Conservation (phyloP, 2,797 vertebrate species). For the Margarornis squamiger region DNA sequence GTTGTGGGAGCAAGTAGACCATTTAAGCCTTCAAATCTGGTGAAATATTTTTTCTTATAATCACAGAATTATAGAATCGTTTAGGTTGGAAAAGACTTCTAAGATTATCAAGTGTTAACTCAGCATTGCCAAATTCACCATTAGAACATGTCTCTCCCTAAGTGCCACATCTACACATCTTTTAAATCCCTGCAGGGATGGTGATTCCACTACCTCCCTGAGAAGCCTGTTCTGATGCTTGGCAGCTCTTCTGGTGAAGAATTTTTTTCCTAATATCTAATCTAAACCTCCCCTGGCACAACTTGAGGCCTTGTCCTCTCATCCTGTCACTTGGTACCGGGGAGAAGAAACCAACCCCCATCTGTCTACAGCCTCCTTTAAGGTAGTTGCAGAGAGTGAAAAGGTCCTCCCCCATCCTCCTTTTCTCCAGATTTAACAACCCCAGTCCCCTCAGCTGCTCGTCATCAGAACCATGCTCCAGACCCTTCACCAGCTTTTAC, state of each 20-base stretch:
- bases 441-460: not conserved
- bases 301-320: not conserved
- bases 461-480: not conserved
- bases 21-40: not conserved
- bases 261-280: not conserved
- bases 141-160: not conserved
- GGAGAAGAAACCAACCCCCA: not conserved
- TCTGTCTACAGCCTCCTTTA: not conserved
- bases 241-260: not conserved
- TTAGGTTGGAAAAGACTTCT: not conserved
- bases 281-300: not conserved
- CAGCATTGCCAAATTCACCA: not conserved
- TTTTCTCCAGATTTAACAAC: not conserved
- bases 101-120: not conserved
- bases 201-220: not conserved
- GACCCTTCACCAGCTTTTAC: not conserved
- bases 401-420: not conserved
- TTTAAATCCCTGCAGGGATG: not conserved
- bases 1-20: not conserved
- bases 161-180: fast-evolving
- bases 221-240: not conserved
- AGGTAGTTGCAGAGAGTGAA: not conserved
- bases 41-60: not conserved
- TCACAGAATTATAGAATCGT: not conserved
- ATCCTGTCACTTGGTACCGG: not conserved